Conservation (phyloP, 2,888 invertebrate species). For the Margaritifera margaritifera region DNA sequence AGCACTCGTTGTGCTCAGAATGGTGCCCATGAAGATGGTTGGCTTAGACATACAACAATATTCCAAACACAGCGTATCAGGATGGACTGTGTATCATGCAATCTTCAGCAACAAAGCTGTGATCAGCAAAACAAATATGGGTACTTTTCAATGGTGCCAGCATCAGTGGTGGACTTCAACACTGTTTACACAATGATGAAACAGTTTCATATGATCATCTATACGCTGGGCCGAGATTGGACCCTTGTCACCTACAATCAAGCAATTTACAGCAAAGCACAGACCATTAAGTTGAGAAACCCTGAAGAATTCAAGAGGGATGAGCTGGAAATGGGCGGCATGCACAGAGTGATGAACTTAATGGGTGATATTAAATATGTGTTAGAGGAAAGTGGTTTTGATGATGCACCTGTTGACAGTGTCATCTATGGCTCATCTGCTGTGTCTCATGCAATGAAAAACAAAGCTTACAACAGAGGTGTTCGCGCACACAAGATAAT, state of each 20-base stretch:
- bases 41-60: too few species aligned
- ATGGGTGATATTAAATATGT: conserved; percentile 16
- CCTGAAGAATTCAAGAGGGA: too few species aligned
- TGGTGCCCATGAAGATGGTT: conserved; percentile 1
- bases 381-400: conserved; percentile 1
- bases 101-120: conserved; percentile 1
- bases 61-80: not conserved
- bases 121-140: too few species aligned
- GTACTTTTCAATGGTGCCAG: conserved; percentile 11
- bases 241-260: conserved; percentile 20
- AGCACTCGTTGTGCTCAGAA: too few species aligned
- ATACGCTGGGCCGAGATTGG: conserved; percentile 13
- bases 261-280: conserved; percentile 25
- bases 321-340: too few species aligned
- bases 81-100: conserved; percentile 11
- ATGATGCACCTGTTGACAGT: conserved; percentile 5
- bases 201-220: conserved; percentile 11
- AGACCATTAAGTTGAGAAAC: conserved; percentile 18
- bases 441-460: conserved; percentile 11
- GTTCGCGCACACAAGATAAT: conserved; percentile 14
- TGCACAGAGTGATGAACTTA: conserved; percentile 20
- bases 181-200: conserved; percentile 17
- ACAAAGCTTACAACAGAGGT: conserved; percentile 19
- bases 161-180: conserved; percentile 15
- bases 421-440: conserved; percentile 11